Evolutionary conservation across 2,888 invertebrate genomes (phyloP).

Genomic region (Lasioglossum morio): DNA sequence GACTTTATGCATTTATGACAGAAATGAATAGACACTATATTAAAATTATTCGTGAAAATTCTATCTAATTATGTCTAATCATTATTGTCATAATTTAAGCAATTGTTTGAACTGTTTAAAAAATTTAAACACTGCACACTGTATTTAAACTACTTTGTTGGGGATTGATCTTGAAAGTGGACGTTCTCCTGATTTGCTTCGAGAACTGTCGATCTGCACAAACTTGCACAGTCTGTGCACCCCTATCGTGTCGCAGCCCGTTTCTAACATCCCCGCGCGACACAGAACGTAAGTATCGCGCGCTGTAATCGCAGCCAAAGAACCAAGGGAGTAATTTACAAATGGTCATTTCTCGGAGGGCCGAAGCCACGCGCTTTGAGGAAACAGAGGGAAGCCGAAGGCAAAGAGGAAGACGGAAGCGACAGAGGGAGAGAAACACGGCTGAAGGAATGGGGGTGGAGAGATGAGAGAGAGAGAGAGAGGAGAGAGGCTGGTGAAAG

Average conservation of each 20-base stretch:
- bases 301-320: slow-evolving; percentile 43
- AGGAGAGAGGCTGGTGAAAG: neutral
- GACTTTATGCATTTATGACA: no score
- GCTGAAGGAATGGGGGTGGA: slow-evolving; percentile 13
- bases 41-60: no score
- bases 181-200: neutral
- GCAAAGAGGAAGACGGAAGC: slow-evolving; percentile 36
- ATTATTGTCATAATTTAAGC: no score
- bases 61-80: no score
- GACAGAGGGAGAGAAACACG: slow-evolving; percentile 39
- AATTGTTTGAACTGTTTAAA: no score
- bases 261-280: neutral
- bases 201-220: neutral
- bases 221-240: neutral
- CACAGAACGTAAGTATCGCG: neutral
- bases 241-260: neutral
- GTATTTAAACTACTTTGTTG: no score
- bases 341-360: slow-evolving; percentile 78
- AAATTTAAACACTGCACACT: no score
- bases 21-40: no score
- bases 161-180: no score
- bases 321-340: slow-evolving; percentile 75
- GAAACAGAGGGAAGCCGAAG: slow-evolving; percentile 46
- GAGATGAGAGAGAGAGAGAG: slow-evolving; percentile 31
- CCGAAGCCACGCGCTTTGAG: slow-evolving; percentile 60